Conservation (phyloP, 2,113 vertebrate genomes). For the Mirounga angustirostris region DNA sequence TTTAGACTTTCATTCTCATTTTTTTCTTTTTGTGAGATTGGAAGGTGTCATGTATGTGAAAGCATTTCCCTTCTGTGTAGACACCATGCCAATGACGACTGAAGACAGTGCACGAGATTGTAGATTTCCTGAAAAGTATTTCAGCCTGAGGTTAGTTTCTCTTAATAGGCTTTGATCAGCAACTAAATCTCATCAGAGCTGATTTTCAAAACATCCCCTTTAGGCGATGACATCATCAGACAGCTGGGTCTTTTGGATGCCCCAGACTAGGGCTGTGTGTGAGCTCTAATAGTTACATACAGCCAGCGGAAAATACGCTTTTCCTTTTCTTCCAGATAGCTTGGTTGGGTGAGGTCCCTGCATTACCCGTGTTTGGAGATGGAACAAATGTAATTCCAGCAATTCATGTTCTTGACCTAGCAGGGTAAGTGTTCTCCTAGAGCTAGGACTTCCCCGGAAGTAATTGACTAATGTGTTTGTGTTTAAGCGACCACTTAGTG, state of each 20-base stretch:
- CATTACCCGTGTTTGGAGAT: slow-evolving; percentile 92
- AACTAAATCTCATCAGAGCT: background rate
- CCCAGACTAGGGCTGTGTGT: rapidly evolving
- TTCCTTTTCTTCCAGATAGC: slow-evolving; percentile 83
- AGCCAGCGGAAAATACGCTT: rapidly evolving
- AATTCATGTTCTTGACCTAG: slow-evolving; percentile 94
- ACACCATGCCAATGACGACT: rapidly evolving
- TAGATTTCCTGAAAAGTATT: background rate
- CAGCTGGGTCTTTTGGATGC: rapidly evolving
- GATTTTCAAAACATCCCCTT: background rate
- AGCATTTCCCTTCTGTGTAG: background rate
- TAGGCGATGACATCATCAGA: background rate
- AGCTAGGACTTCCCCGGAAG: background rate
- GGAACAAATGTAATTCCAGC: slow-evolving; percentile 93
- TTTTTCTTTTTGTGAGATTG: background rate
- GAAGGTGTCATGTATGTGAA: rapidly evolving
- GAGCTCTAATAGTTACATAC: rapidly evolving
- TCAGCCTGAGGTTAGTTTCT: background rate
- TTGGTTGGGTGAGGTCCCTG: slow-evolving; percentile 90
- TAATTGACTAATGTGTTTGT: rapidly evolving
- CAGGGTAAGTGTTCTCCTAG: slow-evolving; percentile 87
- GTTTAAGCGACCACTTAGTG: background rate
- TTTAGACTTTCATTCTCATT: background rate
- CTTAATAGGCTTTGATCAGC: background rate
- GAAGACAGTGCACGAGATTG: background rate